Percentiles rank a stretch among this genome's conserved stretches.
These are phyloP conservation scores for Sylvietta virens DNA, from an alignment of 2,113 vertebrate genomes.

Conservation along the genomic window DNA sequence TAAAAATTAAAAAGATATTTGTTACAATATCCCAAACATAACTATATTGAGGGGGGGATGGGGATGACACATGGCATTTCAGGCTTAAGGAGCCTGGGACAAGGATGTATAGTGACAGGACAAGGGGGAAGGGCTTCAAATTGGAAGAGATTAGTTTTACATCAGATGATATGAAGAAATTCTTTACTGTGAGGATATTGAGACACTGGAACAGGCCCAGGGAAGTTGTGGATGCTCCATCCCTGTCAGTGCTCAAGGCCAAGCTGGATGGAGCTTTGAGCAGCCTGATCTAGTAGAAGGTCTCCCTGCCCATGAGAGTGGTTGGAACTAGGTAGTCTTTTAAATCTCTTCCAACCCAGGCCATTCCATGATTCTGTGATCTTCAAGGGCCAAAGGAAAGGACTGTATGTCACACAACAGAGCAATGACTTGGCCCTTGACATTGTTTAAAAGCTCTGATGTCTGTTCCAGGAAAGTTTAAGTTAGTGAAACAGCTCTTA, in stretches of 20 bases:
- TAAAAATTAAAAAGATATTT: background rate
- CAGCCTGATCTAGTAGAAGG: background rate
- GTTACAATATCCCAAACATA: background rate
- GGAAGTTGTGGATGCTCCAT: background rate
- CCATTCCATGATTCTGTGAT: background rate
- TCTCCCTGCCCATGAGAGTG: background rate
- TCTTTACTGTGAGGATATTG: background rate
- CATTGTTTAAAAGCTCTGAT: background rate
- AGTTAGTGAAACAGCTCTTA: background rate
- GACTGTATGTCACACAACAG: background rate
- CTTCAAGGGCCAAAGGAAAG: background rate
- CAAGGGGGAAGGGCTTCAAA: background rate
- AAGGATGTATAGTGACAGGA: background rate
- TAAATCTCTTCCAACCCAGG: background rate
- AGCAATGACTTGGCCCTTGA: background rate
- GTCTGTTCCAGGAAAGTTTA: background rate
- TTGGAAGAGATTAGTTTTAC: background rate
- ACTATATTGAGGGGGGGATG: accelerated
- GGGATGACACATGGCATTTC: background rate
- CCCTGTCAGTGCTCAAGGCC: background rate
- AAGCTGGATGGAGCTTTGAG: background rate
- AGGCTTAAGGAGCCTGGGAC: background rate
- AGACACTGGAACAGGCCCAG: background rate
- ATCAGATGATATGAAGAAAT: background rate
- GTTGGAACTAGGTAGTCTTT: background rate